Evolutionary conservation across 2,888 invertebrate genomes (phyloP), one percentile per base, ranked within the genome.

Genomic region (Rhabditoides inermis): DNA sequence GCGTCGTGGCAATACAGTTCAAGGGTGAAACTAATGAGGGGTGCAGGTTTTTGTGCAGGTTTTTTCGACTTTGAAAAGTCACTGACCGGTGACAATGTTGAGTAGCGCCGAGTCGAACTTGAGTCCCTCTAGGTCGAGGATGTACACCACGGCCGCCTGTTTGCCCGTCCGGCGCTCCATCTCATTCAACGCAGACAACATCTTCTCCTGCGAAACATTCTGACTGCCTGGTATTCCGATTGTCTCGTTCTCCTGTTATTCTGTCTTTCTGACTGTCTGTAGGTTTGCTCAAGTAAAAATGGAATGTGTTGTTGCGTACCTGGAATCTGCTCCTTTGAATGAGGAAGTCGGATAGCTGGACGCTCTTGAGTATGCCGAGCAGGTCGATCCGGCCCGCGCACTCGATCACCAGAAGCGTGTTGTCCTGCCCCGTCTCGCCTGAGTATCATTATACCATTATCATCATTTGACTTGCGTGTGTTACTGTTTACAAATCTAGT

Each of bases 331-430:
- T n/a, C 46, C 70, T 55, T 46, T 64, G 65, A 37, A 65, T 57
- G 25, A 69, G 52, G 49, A 70, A 70, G 39, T 65, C 60, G 27
- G 63, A 61, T 37, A 61, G 44, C 23, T 66, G 70, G 1, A 68
- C 66, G 2, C 63, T 53, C 44, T 66, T 65, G 22, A 70, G 55
- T 30, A 70, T 65, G 26, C 70, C 70, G 56, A 64, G 60, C 44
- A 68, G 50, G 48, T 70, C 69, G 39, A 68, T 68, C 39, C 61
- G 52, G 4, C 69, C 69, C 15, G 68, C 69, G 45, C 66, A 64
- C 51, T 70, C 69, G 37, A 65, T 62, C 22, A 70, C 67, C 18
- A 70, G 56, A 27, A 68, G 56, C 30, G 58, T 58, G 40, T 67
- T 65, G 15, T 63, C 61, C 20, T 58, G 56, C 12, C 65, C 66